Evolutionary conservation across 2,797 vertebrate genomes (phyloP).

Genomic region (Propithecus deckenii): DNA sequence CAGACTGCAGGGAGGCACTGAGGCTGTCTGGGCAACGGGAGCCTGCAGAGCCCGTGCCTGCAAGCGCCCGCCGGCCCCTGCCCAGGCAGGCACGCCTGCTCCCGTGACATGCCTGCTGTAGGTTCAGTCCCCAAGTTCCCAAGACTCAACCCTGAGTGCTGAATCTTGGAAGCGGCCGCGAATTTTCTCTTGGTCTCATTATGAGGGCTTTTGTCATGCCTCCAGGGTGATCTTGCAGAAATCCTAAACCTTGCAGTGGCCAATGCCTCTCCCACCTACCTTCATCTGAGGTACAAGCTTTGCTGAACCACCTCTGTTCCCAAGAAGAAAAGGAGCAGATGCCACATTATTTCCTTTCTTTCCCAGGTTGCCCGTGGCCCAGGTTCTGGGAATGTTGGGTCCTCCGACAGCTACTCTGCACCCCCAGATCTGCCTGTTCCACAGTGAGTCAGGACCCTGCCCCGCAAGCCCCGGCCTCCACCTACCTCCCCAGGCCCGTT

Average conservation of each 20-base stretch:
- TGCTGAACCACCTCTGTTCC: not conserved
- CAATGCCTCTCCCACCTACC: not conserved
- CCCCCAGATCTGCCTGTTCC: not conserved
- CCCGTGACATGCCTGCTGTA: not conserved
- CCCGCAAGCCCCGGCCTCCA: not conserved
- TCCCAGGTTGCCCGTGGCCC: not conserved
- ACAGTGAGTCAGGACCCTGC: not conserved
- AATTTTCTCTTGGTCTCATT: not conserved
- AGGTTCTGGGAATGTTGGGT: not conserved
- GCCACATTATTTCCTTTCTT: not conserved
- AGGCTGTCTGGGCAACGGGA: not conserved
- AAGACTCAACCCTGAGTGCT: not conserved
- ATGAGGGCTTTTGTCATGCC: not conserved
- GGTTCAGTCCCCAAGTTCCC: not conserved
- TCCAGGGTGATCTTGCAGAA: not conserved
- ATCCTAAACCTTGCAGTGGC: not conserved
- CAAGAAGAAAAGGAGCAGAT: not conserved
- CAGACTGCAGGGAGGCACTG: not conserved
- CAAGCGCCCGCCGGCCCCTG: accelerated
- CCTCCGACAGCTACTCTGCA: not conserved
- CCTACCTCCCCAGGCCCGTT: not conserved
- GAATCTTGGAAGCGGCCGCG: not conserved
- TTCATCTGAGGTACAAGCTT: not conserved
- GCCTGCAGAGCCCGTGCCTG: accelerated
- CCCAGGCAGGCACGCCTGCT: not conserved